Conservation (phyloP, 1,140 invertebrate genomes). For the Drosophila orosa region DNA sequence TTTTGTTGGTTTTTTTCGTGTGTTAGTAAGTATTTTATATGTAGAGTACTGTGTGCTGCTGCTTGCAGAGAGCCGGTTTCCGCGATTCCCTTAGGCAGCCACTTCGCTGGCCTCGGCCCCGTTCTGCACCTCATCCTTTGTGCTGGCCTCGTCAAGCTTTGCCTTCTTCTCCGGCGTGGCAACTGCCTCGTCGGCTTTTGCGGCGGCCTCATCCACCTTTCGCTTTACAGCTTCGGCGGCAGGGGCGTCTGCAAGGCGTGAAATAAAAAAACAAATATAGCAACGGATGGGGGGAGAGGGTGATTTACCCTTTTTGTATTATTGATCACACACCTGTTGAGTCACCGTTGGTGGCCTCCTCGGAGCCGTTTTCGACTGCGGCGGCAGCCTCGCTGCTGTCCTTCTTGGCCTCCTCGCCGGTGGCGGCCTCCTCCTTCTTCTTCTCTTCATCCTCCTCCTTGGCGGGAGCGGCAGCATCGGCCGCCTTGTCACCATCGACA, state of each 20-base stretch:
- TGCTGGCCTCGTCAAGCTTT: slow-evolving; percentile 81
- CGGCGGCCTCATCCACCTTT: slow-evolving; percentile 75
- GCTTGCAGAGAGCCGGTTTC: slow-evolving; percentile 23
- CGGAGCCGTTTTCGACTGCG: slow-evolving; percentile 69
- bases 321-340: slow-evolving; percentile 71
- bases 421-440: slow-evolving; percentile 57
- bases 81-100: slow-evolving; percentile 73
- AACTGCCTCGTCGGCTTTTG: slow-evolving; percentile 75
- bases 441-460: slow-evolving; percentile 63
- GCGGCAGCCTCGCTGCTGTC: slow-evolving; percentile 64
- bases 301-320: no score
- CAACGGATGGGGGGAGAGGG: background rate
- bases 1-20: slow-evolving; percentile 52
- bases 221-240: slow-evolving; percentile 79
- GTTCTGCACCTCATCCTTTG: slow-evolving; percentile 83
- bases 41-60: slow-evolving; percentile 59
- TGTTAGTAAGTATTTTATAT: slow-evolving; percentile 76
- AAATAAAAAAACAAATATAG: background rate
- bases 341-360: slow-evolving; percentile 79
- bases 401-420: slow-evolving; percentile 68
- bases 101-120: slow-evolving; percentile 82
- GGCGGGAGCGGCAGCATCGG: slow-evolving; percentile 33
- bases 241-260: slow-evolving; percentile 59
- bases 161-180: slow-evolving; percentile 83
- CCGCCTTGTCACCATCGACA: slow-evolving; percentile 47